Conservation (phyloP, 2,113 vertebrate genomes). For the Centrocercus urophasianus region DNA sequence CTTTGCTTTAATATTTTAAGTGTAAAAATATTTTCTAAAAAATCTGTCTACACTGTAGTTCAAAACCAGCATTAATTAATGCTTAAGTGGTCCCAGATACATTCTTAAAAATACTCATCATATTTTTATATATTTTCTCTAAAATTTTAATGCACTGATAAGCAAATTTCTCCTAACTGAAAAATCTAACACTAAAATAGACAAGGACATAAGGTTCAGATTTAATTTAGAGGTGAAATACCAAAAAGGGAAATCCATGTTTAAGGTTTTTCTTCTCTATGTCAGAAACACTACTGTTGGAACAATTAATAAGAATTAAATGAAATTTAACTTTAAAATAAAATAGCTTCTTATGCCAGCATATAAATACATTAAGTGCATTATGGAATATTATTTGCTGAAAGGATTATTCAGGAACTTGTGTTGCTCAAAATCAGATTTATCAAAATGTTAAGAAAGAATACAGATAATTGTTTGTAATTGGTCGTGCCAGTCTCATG, state of each 20-base stretch:
- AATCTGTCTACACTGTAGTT: background rate
- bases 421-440: background rate
- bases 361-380: background rate
- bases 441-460: background rate
- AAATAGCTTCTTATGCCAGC: background rate
- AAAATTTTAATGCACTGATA: background rate
- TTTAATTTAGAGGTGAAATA: background rate
- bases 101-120: background rate
- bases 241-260: background rate
- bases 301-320: background rate
- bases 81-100: background rate
- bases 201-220: accelerated
- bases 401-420: background rate
- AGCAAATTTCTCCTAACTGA: background rate
- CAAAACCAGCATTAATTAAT: background rate
- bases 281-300: background rate
- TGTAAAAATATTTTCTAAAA: slow-evolving; percentile 22
- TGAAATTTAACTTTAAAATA: background rate
- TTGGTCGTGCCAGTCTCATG: background rate
- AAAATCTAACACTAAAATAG: background rate
- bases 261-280: background rate
- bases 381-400: background rate
- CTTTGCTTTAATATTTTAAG: background rate
- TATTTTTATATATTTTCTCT: background rate
- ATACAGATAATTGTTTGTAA: background rate